Percentiles rank a stretch among this genome's conserved stretches.
Conservation (phyloP, 35 echinoderm and acorn worm species). For the Ophioderma brevispina region DNA sequence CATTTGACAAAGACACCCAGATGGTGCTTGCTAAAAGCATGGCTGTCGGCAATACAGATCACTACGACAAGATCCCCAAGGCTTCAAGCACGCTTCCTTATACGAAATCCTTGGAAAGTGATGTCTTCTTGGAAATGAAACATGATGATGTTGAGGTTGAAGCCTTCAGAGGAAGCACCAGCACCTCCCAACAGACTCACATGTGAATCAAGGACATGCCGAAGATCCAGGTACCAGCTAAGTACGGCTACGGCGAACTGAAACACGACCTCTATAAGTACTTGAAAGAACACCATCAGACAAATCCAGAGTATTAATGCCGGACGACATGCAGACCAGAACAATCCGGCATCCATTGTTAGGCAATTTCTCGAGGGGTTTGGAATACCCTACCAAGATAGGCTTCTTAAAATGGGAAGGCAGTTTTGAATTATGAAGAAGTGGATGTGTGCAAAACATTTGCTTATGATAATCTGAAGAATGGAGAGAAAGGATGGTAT, state of each 20-base stretch:
- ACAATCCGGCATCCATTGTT: neutral
- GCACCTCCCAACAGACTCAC: too few relatives aligned
- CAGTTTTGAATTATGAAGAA: too few relatives aligned
- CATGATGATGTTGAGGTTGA: too few relatives aligned
- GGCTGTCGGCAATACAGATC: neutral
- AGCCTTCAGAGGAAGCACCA: too few relatives aligned
- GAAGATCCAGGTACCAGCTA: too few relatives aligned
- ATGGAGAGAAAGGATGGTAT: too few relatives aligned
- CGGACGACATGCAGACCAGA: neutral
- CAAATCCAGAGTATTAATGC: neutral
- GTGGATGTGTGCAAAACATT: too few relatives aligned
- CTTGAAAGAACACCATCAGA: neutral
- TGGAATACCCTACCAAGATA: neutral
- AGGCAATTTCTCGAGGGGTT: neutral
- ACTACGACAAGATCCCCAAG: slow-evolving; percentile 26
- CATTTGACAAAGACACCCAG: neutral
- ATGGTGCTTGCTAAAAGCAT: slow-evolving; percentile 37
- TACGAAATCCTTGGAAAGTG: slow-evolving; percentile 47
- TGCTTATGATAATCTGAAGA: too few relatives aligned
- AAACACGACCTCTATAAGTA: neutral
- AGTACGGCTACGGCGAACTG: neutral
- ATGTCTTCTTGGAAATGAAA: slow-evolving; percentile 20
- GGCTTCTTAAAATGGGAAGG: neutral
- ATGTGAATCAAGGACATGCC: too few relatives aligned
- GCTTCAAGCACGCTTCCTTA: slow-evolving; percentile 38